Evolutionary conservation across 2,113 vertebrate genomes (phyloP).

Genomic region (Clarias gariepinus): DNA sequence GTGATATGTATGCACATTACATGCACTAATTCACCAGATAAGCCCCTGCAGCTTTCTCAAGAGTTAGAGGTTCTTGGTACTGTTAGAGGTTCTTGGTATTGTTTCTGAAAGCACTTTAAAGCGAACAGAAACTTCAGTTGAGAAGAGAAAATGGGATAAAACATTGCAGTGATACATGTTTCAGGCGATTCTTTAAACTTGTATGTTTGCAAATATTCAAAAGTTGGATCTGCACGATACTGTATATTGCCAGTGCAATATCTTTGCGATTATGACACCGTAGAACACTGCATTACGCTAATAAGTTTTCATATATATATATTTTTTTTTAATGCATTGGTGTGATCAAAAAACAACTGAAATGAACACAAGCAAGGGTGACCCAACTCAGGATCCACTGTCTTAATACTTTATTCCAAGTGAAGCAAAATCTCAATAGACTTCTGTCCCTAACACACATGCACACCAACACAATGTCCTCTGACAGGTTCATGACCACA

Average conservation of each 20-base stretch:
- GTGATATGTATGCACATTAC: constrained; percentile 24
- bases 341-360: background rate
- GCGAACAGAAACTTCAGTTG: background rate
- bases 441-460: background rate
- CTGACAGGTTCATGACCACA: background rate
- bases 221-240: background rate
- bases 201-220: background rate
- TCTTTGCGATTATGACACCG: background rate
- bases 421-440: background rate
- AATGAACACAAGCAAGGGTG: background rate
- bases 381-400: background rate
- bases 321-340: too few species aligned
- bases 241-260: too few species aligned
- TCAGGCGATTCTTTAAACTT: background rate
- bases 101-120: background rate
- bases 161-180: background rate
- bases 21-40: constrained; percentile 41
- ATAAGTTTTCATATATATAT: background rate
- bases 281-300: background rate
- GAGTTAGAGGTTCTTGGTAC: background rate
- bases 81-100: background rate
- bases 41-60: background rate
- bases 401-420: background rate
- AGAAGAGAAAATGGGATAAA: background rate
- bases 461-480: background rate